phyloP scores from a whole-genome alignment of 2,888 invertebrate species.

The Augochlorella aurata region DNA sequence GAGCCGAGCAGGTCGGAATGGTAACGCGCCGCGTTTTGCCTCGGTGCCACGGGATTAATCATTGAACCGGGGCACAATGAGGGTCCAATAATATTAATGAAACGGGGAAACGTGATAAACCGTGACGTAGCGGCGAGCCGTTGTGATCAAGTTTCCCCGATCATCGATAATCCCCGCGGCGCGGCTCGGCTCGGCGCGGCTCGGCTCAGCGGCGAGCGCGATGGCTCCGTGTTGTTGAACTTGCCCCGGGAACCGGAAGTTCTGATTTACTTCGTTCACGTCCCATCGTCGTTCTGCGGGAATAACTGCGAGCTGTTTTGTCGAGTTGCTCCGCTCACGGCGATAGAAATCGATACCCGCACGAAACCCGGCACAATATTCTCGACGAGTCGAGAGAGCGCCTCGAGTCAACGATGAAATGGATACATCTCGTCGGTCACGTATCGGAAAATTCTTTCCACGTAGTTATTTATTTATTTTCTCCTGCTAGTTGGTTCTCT shows the following conservation, averaged over 20 bases:
- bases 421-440: slow-evolving; percentile 17
- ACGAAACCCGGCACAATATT: slow-evolving; percentile 30
- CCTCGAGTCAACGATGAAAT: slow-evolving; percentile 25
- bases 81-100: neutral
- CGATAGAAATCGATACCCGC: slow-evolving; percentile 43
- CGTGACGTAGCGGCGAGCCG: slow-evolving; percentile 1
- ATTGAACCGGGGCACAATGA: neutral
- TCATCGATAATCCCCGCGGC: slow-evolving; percentile 29
- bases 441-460: slow-evolving; percentile 4
- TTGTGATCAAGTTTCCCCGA: slow-evolving; percentile 25
- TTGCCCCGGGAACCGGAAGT: slow-evolving; percentile 44
- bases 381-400: neutral
- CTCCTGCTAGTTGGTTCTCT: neutral
- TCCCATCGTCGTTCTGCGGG: slow-evolving; percentile 33
- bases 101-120: neutral
- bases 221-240: slow-evolving; percentile 34
- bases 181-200: too few species aligned
- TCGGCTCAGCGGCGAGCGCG: neutral
- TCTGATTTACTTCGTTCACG: slow-evolving; percentile 39
- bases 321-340: slow-evolving; percentile 31
- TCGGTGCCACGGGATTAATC: neutral
- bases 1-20: too few species aligned
- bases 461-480: neutral
- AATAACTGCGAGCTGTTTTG: slow-evolving; percentile 48
- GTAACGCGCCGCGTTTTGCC: too few species aligned